A percentile compares a stretch with the other conserved stretches of the same genome.
Evolutionary conservation across 2,113 vertebrate genomes (phyloP).

Genomic region (Nycticebus coucang): DNA sequence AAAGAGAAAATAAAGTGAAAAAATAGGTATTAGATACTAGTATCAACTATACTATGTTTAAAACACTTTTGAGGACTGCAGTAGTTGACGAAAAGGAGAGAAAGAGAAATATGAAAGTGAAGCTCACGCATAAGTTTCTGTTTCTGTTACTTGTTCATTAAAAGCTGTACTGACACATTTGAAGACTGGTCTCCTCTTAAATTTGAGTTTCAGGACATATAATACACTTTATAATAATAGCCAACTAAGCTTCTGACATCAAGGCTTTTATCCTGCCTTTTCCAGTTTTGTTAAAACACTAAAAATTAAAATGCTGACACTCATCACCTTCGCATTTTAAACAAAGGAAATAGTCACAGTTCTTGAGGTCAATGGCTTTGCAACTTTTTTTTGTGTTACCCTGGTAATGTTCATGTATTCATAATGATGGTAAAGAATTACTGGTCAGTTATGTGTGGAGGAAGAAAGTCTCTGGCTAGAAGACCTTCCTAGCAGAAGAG

Average conservation of each 20-base stretch:
- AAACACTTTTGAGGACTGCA: not conserved
- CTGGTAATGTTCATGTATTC: not conserved
- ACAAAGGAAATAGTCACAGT: slow-evolving; percentile 58
- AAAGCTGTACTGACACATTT: not conserved
- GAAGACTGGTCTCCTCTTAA: not conserved
- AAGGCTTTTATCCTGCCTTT: slow-evolving; percentile 39
- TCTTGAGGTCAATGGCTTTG: slow-evolving; percentile 50
- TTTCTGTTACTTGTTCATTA: slow-evolving; percentile 42
- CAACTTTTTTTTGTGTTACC: slow-evolving; percentile 59
- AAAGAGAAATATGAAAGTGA: not conserved
- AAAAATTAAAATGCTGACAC: slow-evolving; percentile 53
- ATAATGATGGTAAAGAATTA: slow-evolving; percentile 50
- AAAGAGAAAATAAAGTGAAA: not conserved
- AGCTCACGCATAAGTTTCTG: not conserved
- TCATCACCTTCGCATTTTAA: slow-evolving; percentile 51
- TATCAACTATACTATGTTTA: not conserved
- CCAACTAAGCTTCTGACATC: not conserved
- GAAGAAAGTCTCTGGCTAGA: slow-evolving; percentile 51
- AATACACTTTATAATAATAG: slow-evolving; percentile 47
- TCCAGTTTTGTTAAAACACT: slow-evolving; percentile 65
- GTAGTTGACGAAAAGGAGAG: not conserved
- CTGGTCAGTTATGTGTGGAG: slow-evolving; percentile 1
- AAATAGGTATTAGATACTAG: not conserved
- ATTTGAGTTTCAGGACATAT: not conserved
- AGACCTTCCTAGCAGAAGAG: slow-evolving; percentile 70